These are phyloP conservation scores for Lutraria rhynchaena DNA, from an alignment of 1,140 invertebrate species.

Conservation along the genomic window DNA sequence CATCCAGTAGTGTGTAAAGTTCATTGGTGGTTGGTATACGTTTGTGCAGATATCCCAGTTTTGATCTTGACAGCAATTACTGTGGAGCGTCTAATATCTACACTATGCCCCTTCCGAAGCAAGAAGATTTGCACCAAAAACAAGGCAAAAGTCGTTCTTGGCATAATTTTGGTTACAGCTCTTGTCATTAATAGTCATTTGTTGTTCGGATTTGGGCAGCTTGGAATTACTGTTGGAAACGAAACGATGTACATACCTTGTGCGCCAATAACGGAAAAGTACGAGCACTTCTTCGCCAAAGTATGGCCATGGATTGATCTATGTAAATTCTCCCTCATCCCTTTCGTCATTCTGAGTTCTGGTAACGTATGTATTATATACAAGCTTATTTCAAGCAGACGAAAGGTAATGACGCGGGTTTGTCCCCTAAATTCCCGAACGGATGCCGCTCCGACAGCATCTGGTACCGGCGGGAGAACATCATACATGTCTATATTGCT, in stretches of 20 bases:
- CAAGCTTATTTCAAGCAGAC: slow-evolving; percentile 26
- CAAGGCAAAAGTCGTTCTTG: slow-evolving; percentile 31
- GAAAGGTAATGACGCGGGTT: background rate
- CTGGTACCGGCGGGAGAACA: background rate
- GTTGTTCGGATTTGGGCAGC: slow-evolving; percentile 53
- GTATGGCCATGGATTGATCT: slow-evolving; percentile 69
- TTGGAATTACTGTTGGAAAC: background rate
- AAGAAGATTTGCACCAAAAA: slow-evolving; percentile 51
- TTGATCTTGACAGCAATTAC: slow-evolving; percentile 70
- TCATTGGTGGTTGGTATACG: slow-evolving; percentile 61
- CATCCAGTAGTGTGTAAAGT: slow-evolving; percentile 54
- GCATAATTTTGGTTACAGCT: slow-evolving; percentile 27
- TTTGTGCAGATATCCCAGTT: slow-evolving; percentile 59
- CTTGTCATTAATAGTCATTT: slow-evolving; percentile 63
- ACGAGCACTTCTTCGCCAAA: slow-evolving; percentile 34
- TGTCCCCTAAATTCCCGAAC: background rate
- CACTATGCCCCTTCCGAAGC: slow-evolving; percentile 62
- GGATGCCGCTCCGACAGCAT: too few species aligned
- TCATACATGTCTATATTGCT: slow-evolving; percentile 64
- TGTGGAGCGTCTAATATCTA: slow-evolving; percentile 65
- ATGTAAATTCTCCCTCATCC: slow-evolving; percentile 61
- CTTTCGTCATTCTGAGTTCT: slow-evolving; percentile 59
- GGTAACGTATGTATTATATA: slow-evolving; percentile 61
- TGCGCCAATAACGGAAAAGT: slow-evolving; percentile 8
- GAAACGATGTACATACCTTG: background rate